Evolutionary conservation across 2,888 invertebrate genomes (phyloP), one percentile per base, ranked within the genome.

Genomic region (Lysandra coridon): DNA sequence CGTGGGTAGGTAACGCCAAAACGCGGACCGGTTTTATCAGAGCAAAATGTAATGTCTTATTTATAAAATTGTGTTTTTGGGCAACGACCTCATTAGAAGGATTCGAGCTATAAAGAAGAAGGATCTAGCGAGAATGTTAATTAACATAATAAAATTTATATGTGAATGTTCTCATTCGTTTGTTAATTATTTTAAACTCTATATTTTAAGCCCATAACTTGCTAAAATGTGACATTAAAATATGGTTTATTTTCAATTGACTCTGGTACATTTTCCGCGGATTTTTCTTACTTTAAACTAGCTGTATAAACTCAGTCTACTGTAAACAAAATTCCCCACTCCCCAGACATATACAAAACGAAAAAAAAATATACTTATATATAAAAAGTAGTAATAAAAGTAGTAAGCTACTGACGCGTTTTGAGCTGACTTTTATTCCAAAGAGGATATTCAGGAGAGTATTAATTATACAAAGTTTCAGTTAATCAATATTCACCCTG

Each of bases 1-100:
- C 5, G 57, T 57, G 23, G 62, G 62, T 64, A 30, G 23, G 64
- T 12, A 30, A 30, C 64, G 6, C 64, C 30, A 10, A 64, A 30
- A 23, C 6, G 2, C 23, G 23, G 23, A 30, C 64, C 30, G 10
- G 64, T 64, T 30, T 64, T 30, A 30, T 64, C 64, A 30, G 30
- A 12, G 7, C 62, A 62, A 62, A 62, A 62, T 64, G 4, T 64
- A 12, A 12, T 7, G 10, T 30, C 1, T 64, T 64, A 64, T 64
- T 64, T 64, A 64, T 64, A 30, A 64, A 64, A 64, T 62, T 62
- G 62, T 62, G 62, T 23, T 64, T 30, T 64, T 30, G 64, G 64
- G 64, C 64, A 64, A 64, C 23, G 64, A 64, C 64, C 64, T 64
- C 64, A 64, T 64, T 30, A 30, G 12, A 4, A 12, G 30, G 2